Percentiles rank a stretch among this genome's conserved stretches.
phyloP scores from a whole-genome alignment of 2,113 vertebrate genomes.

The Bettongia penicillata region DNA sequence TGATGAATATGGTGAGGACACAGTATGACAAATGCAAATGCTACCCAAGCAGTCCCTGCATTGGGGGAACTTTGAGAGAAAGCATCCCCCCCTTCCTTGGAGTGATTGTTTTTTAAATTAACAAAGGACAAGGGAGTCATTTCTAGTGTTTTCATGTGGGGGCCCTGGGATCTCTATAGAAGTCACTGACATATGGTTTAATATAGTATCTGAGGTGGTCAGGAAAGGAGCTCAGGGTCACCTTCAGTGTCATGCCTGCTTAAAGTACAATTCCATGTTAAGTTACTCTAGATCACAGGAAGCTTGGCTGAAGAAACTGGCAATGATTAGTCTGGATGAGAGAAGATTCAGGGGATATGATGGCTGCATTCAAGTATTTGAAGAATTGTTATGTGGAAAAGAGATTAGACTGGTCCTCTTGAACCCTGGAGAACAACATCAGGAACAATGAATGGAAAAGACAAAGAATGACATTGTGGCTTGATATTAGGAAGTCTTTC shows the following conservation, averaged over 20 bases:
- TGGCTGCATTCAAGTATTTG: neutral
- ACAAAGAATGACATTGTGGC: neutral
- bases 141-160: neutral
- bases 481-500: neutral
- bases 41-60: neutral
- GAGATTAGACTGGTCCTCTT: neutral
- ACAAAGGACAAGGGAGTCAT: neutral
- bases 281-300: neutral
- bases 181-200: neutral
- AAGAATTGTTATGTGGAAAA: neutral
- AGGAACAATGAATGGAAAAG: neutral
- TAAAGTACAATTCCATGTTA: neutral
- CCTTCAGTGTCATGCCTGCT: neutral
- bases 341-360: neutral
- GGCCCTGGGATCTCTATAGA: neutral
- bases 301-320: neutral
- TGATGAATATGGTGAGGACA: constrained; percentile 44
- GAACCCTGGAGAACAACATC: neutral
- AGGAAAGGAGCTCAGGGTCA: neutral
- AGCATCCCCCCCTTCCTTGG: neutral
- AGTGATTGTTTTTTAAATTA: neutral
- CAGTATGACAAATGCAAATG: neutral
- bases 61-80: neutral
- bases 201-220: neutral
- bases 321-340: neutral